Evolutionary conservation across 2,888 invertebrate species (phyloP), one percentile per base, ranked within the genome.

Genomic region (Parnassius mnemosyne): DNA sequence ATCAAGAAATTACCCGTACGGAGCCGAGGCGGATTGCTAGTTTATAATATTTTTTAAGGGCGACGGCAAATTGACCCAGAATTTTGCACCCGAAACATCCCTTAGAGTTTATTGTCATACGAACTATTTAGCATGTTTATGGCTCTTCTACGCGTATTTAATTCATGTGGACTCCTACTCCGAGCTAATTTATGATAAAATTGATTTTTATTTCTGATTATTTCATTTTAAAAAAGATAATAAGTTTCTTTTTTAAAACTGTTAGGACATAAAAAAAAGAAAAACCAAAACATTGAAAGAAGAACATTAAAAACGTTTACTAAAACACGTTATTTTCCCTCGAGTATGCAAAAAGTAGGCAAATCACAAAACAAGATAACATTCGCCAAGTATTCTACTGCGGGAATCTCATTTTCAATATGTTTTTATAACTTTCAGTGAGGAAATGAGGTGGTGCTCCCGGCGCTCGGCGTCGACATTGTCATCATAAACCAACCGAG

Each of bases 361-460:
- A 84, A 89, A 88, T 89, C 85, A 85, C 88, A 80, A 88, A 87
- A 91, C 88, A 87, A 89, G 90, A 90, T 89, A 89, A 87, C 87
- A 87, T 84, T 89, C 79, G 81, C 81, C 81, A 80, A 85, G 87
- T 83, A 82, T 83, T 85, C 80, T 81, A 79, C 77, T 74, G 81
- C 80, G 84, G 79, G 88, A 85, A 90, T 90, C 90, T 90, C 88
- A 89, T 91, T 90, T 91, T 90, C 91, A 91, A 91, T 91, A 91
- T 90, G 91, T 90, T 90, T 91, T 91, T 90, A 91, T 91, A 90
- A 90, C 90, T 90, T 89, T 89, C 84, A 77, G 85, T 84, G 81
- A 87, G 91, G 90, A 91, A 90, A 91, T 91, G 89, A 90, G 90
- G 88, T 86, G 89, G 82, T 79, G 87, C 85, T 83, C 80, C 76